Percentiles rank a stretch among this genome's conserved stretches.
These are phyloP conservation scores for Platynereis dumerilii DNA, from an alignment of 2,888 invertebrate species.

Conservation along the genomic window DNA sequence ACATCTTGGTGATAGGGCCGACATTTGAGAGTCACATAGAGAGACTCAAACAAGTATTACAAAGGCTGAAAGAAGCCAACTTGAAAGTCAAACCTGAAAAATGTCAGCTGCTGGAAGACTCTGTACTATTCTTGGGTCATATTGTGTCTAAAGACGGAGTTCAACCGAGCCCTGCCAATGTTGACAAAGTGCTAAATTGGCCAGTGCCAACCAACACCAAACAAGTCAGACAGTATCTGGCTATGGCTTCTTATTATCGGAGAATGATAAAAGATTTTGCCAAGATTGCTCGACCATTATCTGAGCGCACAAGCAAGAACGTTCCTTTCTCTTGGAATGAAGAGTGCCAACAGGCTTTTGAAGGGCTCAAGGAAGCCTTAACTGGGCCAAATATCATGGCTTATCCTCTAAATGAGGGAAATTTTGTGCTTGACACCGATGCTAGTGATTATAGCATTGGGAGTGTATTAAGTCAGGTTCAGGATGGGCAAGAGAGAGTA, in stretches of 20 bases:
- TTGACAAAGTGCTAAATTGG: slow-evolving; percentile 25
- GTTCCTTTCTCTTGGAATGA: slow-evolving; percentile 9
- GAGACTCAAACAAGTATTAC: slow-evolving; percentile 30
- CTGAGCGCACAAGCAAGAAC: slow-evolving; percentile 65
- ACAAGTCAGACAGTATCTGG: slow-evolving; percentile 36
- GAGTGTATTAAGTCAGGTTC: slow-evolving; percentile 29
- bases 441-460: slow-evolving; percentile 29
- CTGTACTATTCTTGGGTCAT: slow-evolving; percentile 18
- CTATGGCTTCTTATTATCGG: slow-evolving; percentile 37
- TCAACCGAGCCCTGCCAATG: slow-evolving; percentile 1
- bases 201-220: slow-evolving; percentile 32
- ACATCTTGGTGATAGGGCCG: slow-evolving; percentile 31
- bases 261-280: slow-evolving; percentile 35
- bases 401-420: slow-evolving; percentile 8
- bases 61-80: slow-evolving; percentile 14
- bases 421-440: slow-evolving; percentile 30
- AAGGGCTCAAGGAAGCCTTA: slow-evolving; percentile 21
- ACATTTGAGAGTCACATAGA: slow-evolving; percentile 27
- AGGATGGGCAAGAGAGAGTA: slow-evolving; percentile 25
- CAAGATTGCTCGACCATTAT: slow-evolving; percentile 28
- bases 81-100: slow-evolving; percentile 31
- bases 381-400: slow-evolving; percentile 25
- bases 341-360: slow-evolving; percentile 22
- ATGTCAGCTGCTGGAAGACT: slow-evolving; percentile 24
- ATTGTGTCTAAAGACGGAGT: slow-evolving; percentile 9